A percentile compares a stretch with the other conserved stretches of the same genome.
Evolutionary conservation across 2,797 vertebrate species (phyloP).

Genomic region (Hydrophis major): DNA sequence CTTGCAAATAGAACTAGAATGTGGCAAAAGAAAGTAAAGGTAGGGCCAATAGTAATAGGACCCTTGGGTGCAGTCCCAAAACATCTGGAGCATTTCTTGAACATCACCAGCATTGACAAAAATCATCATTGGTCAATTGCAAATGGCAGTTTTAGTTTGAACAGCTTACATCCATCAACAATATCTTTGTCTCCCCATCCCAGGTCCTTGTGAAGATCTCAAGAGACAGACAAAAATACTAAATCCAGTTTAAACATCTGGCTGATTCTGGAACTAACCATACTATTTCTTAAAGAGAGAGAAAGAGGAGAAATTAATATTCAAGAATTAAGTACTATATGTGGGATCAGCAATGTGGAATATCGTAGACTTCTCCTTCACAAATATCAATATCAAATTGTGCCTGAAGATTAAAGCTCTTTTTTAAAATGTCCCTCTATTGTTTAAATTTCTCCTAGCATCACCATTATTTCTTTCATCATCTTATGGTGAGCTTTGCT

Average conservation of each 20-base stretch:
- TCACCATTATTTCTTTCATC: conserved; percentile 12
- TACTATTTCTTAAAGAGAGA: neutral
- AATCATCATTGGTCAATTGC: neutral
- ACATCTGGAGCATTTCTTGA: neutral
- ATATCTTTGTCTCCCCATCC: neutral
- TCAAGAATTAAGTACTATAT: conserved; percentile 16
- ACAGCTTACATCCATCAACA: neutral
- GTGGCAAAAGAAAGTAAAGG: neutral
- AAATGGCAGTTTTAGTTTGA: neutral
- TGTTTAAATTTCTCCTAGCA: neutral
- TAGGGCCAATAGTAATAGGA: neutral
- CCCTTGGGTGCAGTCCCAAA: neutral
- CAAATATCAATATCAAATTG: neutral
- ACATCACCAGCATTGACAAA: neutral
- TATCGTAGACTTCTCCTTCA: neutral
- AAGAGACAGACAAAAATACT: neutral
- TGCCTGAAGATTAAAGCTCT: neutral
- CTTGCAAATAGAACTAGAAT: neutral
- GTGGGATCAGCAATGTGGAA: neutral
- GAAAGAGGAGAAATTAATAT: neutral
- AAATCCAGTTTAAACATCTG: neutral
- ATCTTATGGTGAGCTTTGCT: conserved; percentile 34
- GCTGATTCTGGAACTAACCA: neutral
- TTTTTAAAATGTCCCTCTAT: conserved; percentile 25
- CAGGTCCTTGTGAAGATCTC: neutral